A percentile compares a stretch with the other conserved stretches of the same genome.
Conservation (phyloP, 2,888 invertebrate species). For the Scaptodrosophila latifasciaeformis region DNA sequence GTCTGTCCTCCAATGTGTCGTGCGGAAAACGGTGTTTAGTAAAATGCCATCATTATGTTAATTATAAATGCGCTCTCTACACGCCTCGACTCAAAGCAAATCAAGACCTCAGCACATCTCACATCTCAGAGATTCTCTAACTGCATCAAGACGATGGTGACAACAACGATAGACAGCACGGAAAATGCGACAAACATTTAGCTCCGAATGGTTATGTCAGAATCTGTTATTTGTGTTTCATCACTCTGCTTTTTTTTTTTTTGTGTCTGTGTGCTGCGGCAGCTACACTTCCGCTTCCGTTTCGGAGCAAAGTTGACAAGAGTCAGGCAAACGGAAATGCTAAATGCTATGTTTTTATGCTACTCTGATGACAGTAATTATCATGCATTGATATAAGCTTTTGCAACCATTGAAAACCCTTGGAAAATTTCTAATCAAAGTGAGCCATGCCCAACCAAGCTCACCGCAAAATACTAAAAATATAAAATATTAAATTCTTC, state of each 20-base stretch:
- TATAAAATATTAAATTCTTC: too few relatives aligned
- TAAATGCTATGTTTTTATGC: constrained; percentile 63
- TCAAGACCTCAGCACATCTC: not conserved
- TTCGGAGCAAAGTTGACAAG: constrained; percentile 25
- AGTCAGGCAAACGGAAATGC: constrained; percentile 45
- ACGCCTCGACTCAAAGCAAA: constrained; percentile 36
- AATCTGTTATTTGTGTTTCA: too few relatives aligned
- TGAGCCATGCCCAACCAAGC: too few relatives aligned
- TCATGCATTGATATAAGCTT: constrained; percentile 55
- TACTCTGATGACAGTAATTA: constrained; percentile 61
- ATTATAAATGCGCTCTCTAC: constrained; percentile 59
- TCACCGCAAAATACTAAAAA: too few relatives aligned
- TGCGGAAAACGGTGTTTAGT: constrained; percentile 69
- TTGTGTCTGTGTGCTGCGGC: constrained; percentile 37
- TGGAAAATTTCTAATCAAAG: constrained; percentile 58
- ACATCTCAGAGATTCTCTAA: not conserved
- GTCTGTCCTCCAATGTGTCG: constrained; percentile 30
- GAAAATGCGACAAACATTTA: constrained; percentile 37
- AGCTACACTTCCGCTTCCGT: constrained; percentile 67
- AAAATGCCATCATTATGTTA: constrained; percentile 69
- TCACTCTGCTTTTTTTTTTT: too few relatives aligned
- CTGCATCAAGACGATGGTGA: not conserved
- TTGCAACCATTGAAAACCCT: constrained; percentile 28
- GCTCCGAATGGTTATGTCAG: not conserved
- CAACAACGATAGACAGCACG: constrained; percentile 23